Percentiles rank a stretch among this genome's conserved stretches.
Conservation (phyloP, 2,113 vertebrate species). For the Carassius carassius region DNA sequence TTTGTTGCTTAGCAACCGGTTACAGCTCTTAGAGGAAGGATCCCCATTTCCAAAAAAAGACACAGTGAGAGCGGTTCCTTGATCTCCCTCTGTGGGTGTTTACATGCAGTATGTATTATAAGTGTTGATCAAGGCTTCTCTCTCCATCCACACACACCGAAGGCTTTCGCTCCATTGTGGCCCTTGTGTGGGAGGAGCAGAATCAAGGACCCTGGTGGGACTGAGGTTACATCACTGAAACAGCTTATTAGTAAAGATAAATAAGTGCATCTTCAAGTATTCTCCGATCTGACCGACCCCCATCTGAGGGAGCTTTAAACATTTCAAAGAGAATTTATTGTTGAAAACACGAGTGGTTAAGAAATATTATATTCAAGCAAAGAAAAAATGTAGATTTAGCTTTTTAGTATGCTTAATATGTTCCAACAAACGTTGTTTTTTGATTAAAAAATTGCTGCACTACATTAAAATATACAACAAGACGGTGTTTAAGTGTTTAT, state of each 20-base stretch:
- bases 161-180: background rate
- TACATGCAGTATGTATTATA: conserved; percentile 39
- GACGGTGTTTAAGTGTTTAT: background rate
- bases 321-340: background rate
- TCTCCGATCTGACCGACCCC: background rate
- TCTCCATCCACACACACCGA: conserved; percentile 8
- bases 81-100: conserved; percentile 52
- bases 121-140: conserved; percentile 35
- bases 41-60: conserved; percentile 50
- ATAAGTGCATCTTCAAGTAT: background rate
- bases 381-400: background rate
- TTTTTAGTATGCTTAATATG: background rate
- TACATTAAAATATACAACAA: background rate
- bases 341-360: background rate
- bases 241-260: conserved; percentile 19
- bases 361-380: background rate
- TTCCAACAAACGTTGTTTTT: no score
- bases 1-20: conserved; percentile 61
- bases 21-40: conserved; percentile 56
- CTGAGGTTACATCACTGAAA: background rate
- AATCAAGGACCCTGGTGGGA: background rate
- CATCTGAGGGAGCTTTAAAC: background rate
- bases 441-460: background rate
- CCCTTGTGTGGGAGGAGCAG: conserved; percentile 1
- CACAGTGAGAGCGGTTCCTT: conserved; percentile 19